These are phyloP conservation scores for Eriocheir sinensis DNA, from an alignment of 1,140 invertebrate species.

Conservation along the genomic window DNA sequence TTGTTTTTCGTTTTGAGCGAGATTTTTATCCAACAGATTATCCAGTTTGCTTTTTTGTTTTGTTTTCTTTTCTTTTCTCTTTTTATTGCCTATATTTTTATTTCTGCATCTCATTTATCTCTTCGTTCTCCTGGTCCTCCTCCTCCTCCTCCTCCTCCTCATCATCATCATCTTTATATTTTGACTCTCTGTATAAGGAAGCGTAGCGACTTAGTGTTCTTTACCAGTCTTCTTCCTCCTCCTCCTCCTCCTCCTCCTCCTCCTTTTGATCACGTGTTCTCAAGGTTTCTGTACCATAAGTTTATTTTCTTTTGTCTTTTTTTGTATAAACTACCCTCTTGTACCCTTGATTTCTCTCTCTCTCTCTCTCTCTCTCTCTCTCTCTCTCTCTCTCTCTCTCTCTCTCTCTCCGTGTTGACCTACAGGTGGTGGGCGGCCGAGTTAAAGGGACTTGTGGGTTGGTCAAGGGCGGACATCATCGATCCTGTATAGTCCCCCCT, in stretches of 20 bases:
- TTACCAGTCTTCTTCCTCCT: slow-evolving; percentile 29
- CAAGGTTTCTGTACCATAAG: no score
- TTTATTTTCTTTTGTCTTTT: background rate
- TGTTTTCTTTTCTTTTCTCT: background rate
- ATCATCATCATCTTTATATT: background rate
- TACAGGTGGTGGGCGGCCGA: background rate
- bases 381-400: slow-evolving; percentile 23
- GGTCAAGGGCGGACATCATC: no score
- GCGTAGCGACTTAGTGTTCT: no score
- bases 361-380: slow-evolving; percentile 52
- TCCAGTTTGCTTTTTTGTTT: background rate
- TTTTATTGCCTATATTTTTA: background rate
- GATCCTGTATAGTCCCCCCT: no score
- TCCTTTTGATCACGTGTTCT: no score
- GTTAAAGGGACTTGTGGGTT: background rate
- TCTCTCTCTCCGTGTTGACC: background rate
- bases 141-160: background rate
- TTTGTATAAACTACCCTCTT: background rate
- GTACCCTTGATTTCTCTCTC: slow-evolving; percentile 30
- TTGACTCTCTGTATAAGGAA: no score
- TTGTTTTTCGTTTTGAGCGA: background rate
- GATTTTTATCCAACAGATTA: no score
- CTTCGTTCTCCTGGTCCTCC: background rate
- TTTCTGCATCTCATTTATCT: background rate
- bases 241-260: background rate